Evolutionary conservation across 2,797 vertebrate genomes (phyloP), one percentile per base, ranked within the genome.

Genomic region (Champsocephalus gunnari): DNA sequence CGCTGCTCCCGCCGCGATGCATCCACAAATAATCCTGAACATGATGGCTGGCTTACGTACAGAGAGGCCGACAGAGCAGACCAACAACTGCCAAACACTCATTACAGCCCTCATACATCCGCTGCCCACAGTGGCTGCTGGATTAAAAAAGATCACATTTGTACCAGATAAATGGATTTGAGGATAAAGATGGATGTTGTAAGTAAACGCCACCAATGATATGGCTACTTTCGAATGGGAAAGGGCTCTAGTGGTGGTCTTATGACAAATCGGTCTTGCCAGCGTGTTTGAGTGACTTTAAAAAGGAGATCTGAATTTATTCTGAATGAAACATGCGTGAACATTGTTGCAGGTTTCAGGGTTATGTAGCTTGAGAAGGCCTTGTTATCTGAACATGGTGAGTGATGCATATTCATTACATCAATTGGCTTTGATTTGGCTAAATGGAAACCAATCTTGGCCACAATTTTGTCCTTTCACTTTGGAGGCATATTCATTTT

Each of bases 111-210:
- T 32, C 70, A 9, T 66, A 64, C 51, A 41, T 60, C 34, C 54
- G 16, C 44, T 38, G 57, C 34, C 64, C 65, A 11, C 62, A 44
- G 57, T 7, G 47, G 44, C 64, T 0, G 77, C 67, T 9, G 70
- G 84, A 82, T 86, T 84, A 74, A 71, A 75, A 62, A 57, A 48
- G 62, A 82, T 82, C 59, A 69, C 81, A 72, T 86, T 71, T 68
- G 74, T 73, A 59, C 14, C 72, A 28, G 60, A 75, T 86, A 84
- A 84, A 85, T 73, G 82, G 82, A 82, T 77, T 76, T 63, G 32
- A 5, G 73, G 73, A 79, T 85, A 65, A 75, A 85, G 71, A 71
- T 74, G 64, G 60, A 71, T 19, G 74, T 28, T 17, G 32, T 32
- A 79, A 71, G 77, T 80, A 71, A 87, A 84, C 56, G 56, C 63